phyloP scores from a whole-genome alignment of 23 tunicate species.

The Botrylloides violaceus region DNA sequence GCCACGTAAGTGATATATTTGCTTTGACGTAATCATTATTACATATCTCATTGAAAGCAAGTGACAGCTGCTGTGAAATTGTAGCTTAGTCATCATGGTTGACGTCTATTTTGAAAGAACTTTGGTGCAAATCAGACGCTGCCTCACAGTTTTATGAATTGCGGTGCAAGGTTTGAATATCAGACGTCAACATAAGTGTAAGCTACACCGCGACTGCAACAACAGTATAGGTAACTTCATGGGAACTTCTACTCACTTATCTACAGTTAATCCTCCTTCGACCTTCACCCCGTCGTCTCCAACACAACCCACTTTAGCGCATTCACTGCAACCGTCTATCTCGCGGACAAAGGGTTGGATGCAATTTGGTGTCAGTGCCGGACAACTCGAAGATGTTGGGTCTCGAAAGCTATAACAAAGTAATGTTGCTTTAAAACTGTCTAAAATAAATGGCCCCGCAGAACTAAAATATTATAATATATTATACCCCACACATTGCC shows the following conservation, averaged over 20 bases:
- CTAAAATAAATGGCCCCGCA: too few relatives aligned
- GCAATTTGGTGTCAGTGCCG: slow-evolving; percentile 41
- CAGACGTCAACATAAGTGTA: neutral
- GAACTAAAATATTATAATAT: neutral
- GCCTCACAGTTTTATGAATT: neutral
- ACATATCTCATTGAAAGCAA: too few relatives aligned
- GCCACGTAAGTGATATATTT: too few relatives aligned
- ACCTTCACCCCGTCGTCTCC: slow-evolving; percentile 38
- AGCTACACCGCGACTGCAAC: neutral
- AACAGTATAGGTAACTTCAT: neutral
- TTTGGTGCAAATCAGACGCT: too few relatives aligned
- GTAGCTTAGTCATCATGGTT: too few relatives aligned
- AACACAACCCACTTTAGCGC: slow-evolving; percentile 58
- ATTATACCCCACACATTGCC: too few relatives aligned
- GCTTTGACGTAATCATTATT: too few relatives aligned
- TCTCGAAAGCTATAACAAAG: slow-evolving; percentile 6
- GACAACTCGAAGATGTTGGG: slow-evolving; percentile 20
- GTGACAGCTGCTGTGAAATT: too few relatives aligned
- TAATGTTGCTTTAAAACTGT: neutral
- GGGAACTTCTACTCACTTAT: slow-evolving; percentile 31
- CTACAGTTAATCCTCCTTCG: slow-evolving; percentile 27
- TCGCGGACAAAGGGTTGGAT: slow-evolving; percentile 43
- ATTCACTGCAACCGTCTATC: slow-evolving; percentile 65
- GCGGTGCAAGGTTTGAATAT: neutral
- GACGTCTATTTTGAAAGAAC: too few relatives aligned